Base-by-base conservation (phyloP, 2,888 invertebrate genomes). In the Pristionchus mayeri region DNA sequence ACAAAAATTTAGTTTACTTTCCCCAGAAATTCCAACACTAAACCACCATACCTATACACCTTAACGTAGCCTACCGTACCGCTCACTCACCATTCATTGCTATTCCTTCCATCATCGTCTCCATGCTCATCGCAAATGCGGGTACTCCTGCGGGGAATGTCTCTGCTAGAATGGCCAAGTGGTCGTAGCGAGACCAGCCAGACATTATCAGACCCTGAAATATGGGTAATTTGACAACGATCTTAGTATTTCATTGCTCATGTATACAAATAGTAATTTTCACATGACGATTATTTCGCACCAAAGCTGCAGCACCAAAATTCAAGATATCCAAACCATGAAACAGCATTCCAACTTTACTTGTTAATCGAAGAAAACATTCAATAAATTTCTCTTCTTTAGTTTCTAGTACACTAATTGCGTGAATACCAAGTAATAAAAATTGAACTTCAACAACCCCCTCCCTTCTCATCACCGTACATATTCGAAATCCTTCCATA, bases 111-210 rank as follows among this genome's bases (percentile, higher is more conserved):
- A 90, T 75, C 9, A 92, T 88, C 0, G 92, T 92, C 83, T 91
- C 91, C 87, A 91, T 90, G 75, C 86, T 85, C 89, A 91, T 89
- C 7, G 90, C 93, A 21, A 94, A 90, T 30, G 93, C 93, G 4
- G 94, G 94, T 2, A 94, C 86, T 4, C 93, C 93, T 48, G 93
- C 91, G 16, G 94, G 94, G 7, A 94, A 87, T 34, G 94, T 89
- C 86, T 94, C 94, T 91, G 93, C 93, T 57, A 94, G 88, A 0
- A 93, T 90, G 11, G 94, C 92, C 89, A 93, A 93, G 87, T 94
- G 94, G 87, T 94, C 94, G 90, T 93, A 94, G 85, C 94, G 87
- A n/a, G 90, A 90, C 90, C 90, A 90, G 18, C 90, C 90, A n/a
- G 90, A 86, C 37, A 90, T 85, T 57, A 90, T 89, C 40, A 90